These are phyloP conservation scores for Nibea coibor DNA, from an alignment of 2,113 vertebrate genomes.

Conservation along the genomic window DNA sequence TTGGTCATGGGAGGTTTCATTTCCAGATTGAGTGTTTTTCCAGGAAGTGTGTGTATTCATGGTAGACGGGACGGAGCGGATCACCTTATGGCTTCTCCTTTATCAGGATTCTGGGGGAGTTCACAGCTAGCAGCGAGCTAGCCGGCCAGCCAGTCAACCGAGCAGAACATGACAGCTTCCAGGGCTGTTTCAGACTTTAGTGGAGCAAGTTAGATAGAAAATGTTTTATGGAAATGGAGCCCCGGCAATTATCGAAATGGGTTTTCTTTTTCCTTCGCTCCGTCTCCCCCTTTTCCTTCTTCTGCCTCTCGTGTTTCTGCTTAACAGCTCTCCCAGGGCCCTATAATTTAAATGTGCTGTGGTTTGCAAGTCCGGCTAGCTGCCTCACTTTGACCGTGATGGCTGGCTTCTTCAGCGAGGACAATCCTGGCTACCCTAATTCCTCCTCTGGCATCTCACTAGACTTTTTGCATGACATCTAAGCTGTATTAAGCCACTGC, in stretches of 20 bases:
- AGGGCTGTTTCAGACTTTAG: slow-evolving; percentile 63
- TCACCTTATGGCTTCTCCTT: slow-evolving; percentile 35
- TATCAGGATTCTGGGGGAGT: slow-evolving; percentile 45
- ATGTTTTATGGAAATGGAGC: slow-evolving; percentile 76
- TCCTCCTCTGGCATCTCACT: slow-evolving; percentile 66
- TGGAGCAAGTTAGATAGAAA: slow-evolving; percentile 60
- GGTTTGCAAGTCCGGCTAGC: slow-evolving; percentile 72
- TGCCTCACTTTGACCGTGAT: slow-evolving; percentile 53
- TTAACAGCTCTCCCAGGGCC: slow-evolving; percentile 68
- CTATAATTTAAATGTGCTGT: slow-evolving; percentile 80
- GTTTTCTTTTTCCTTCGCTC: slow-evolving; percentile 43
- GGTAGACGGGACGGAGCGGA: slow-evolving; percentile 44
- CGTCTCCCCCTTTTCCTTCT: slow-evolving; percentile 10
- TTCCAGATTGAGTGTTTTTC: slow-evolving; percentile 63
- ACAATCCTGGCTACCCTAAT: slow-evolving; percentile 69
- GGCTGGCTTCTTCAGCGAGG: slow-evolving; percentile 65
- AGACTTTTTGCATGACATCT: slow-evolving; percentile 68
- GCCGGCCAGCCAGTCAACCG: slow-evolving; percentile 12
- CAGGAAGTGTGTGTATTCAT: slow-evolving; percentile 44
- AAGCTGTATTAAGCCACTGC: slow-evolving; percentile 73
- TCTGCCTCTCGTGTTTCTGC: slow-evolving; percentile 62
- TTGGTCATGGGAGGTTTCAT: slow-evolving; percentile 40
- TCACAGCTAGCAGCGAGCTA: slow-evolving; percentile 12
- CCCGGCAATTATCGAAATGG: slow-evolving; percentile 71
- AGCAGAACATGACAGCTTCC: slow-evolving; percentile 44